Conservation (phyloP, 2,113 vertebrate genomes). For the Casuarius casuarius region DNA sequence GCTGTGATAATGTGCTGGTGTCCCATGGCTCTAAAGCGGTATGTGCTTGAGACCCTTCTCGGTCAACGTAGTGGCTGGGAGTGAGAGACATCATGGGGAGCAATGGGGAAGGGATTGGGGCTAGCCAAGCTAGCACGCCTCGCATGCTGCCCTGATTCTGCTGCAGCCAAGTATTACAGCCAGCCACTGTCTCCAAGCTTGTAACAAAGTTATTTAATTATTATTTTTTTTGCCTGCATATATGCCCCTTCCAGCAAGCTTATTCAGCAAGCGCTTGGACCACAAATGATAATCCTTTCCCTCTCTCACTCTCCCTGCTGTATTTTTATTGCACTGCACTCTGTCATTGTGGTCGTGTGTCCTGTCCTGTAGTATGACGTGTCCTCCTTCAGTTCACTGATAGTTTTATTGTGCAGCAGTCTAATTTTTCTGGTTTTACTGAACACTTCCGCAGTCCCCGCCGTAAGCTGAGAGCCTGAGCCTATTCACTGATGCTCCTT, state of each 20-base stretch:
- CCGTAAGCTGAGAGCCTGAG: not conserved
- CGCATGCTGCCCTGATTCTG: rapidly evolving
- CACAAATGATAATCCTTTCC: not conserved
- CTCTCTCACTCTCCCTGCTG: not conserved
- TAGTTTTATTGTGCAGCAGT: not conserved
- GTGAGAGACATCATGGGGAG: no score
- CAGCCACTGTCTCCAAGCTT: not conserved
- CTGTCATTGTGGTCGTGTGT: not conserved
- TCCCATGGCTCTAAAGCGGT: rapidly evolving
- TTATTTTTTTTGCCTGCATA: not conserved
- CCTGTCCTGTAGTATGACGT: rapidly evolving
- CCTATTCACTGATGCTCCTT: not conserved
- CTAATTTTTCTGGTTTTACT: not conserved
- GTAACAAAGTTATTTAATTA: not conserved
- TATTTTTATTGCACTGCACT: not conserved
- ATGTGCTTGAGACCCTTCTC: not conserved
- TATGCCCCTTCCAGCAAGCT: not conserved
- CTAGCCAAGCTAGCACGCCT: not conserved
- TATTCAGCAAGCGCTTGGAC: not conserved
- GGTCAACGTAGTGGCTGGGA: rapidly evolving
- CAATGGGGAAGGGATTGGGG: no score
- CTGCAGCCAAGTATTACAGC: not conserved
- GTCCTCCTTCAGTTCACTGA: not conserved
- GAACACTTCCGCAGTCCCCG: not conserved
- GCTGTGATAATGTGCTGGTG: not conserved